Evolutionary conservation across 2,113 vertebrate genomes (phyloP).

Genomic region (Steatornis caripensis): DNA sequence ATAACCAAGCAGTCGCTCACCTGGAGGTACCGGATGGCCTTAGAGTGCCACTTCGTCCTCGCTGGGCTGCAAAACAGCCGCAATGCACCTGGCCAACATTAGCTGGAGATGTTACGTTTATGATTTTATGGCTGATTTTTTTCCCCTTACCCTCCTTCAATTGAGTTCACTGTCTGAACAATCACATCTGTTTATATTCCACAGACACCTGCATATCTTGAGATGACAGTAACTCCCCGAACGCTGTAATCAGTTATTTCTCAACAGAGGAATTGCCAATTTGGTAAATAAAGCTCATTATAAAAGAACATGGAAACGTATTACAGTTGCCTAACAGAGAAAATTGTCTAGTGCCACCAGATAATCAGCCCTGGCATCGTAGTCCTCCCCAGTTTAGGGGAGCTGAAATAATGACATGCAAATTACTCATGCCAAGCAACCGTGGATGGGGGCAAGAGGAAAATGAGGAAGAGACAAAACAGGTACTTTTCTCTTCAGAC

Average conservation of each 20-base stretch:
- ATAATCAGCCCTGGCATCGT: slow-evolving; percentile 37
- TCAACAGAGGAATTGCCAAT: slow-evolving; percentile 74
- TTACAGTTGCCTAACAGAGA: slow-evolving; percentile 60
- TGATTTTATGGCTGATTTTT: slow-evolving; percentile 25
- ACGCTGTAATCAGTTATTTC: slow-evolving; percentile 72
- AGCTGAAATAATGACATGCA: slow-evolving; percentile 35
- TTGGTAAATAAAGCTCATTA: slow-evolving; percentile 76
- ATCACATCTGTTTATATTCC: slow-evolving; percentile 70
- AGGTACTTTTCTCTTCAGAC: not conserved
- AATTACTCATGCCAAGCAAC: slow-evolving; percentile 6
- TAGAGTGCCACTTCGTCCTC: slow-evolving; percentile 7
- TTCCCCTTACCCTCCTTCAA: not conserved
- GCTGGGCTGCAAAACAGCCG: not conserved
- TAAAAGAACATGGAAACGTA: slow-evolving; percentile 62
- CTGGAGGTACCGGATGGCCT: not conserved
- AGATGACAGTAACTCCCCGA: slow-evolving; percentile 69
- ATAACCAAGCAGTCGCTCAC: not conserved
- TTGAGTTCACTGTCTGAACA: slow-evolving; percentile 46
- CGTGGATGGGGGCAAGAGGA: not conserved
- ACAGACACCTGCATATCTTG: slow-evolving; percentile 68
- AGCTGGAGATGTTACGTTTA: slow-evolving; percentile 12
- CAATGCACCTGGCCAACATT: slow-evolving; percentile 10
- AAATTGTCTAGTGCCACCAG: slow-evolving; percentile 46
- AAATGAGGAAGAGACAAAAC: not conserved
- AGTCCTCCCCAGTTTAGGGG: not conserved